Percentiles rank a stretch among this genome's conserved stretches.
Conservation (phyloP, 2,888 invertebrate species). For the Nebria salina region DNA sequence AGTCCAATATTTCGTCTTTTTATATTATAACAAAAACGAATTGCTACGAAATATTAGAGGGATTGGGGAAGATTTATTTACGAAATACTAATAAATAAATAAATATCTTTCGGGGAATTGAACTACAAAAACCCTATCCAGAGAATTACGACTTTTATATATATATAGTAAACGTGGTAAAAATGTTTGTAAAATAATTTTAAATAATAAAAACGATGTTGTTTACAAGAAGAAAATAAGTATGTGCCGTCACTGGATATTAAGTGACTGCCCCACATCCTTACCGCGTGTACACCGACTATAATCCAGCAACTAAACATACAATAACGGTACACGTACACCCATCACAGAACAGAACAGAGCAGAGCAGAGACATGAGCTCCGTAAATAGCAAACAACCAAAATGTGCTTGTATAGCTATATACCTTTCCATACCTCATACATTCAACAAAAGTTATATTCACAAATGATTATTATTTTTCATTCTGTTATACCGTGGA, state of each 20-base stretch:
- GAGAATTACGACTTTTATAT: too few species aligned
- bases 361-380: background rate
- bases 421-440: background rate
- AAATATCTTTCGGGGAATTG: too few species aligned
- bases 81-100: too few species aligned
- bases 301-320: background rate
- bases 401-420: background rate
- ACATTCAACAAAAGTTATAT: background rate
- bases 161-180: too few species aligned
- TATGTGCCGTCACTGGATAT: background rate
- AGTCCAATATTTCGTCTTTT: too few species aligned
- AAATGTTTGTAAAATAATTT: too few species aligned
- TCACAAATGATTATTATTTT: slow-evolving; percentile 1
- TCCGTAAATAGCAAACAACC: background rate
- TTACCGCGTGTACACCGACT: background rate
- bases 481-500: background rate
- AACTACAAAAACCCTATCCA: too few species aligned
- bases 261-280: background rate
- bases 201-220: background rate
- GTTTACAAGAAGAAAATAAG: background rate
- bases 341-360: background rate
- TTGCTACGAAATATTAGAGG: too few species aligned
- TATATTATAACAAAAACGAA: too few species aligned
- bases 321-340: background rate
- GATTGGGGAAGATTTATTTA: too few species aligned